Conservation (phyloP, 2,113 vertebrate species). For the Chaenocephalus aceratus region DNA sequence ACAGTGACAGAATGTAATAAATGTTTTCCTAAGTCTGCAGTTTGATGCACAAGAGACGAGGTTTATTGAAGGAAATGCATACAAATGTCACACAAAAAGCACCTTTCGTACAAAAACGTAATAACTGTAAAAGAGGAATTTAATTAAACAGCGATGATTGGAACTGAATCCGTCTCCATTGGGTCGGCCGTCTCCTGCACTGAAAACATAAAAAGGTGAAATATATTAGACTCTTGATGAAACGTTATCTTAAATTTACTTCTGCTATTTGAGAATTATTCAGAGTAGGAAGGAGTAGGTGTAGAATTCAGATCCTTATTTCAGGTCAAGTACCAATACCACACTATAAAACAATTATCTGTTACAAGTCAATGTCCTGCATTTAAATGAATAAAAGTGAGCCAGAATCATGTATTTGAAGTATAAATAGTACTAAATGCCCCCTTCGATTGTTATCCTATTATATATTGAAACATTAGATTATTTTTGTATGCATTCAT, state of each 20-base stretch:
- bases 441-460: too few species aligned
- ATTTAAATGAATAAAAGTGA: neutral
- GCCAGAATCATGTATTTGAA: neutral
- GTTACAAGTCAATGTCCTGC: neutral
- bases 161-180: constrained; percentile 67
- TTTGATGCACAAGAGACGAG: constrained; percentile 8
- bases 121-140: constrained; percentile 19
- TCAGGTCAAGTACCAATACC: neutral
- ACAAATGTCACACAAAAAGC: constrained; percentile 62
- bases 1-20: constrained; percentile 81
- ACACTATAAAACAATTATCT: neutral
- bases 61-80: constrained; percentile 78
- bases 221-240: neutral
- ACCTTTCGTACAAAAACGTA: constrained; percentile 65
- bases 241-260: neutral
- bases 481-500: neutral
- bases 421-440: neutral
- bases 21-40: constrained; percentile 75
- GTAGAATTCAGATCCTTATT: neutral
- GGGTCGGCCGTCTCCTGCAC: constrained; percentile 74
- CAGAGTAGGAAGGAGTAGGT: neutral
- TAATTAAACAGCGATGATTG: constrained; percentile 58
- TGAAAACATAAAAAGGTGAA: constrained; percentile 40
- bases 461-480: too few species aligned
- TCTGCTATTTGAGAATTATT: neutral